Base-by-base conservation (phyloP, 2,113 vertebrate species). In the Ranitomeya variabilis region DNA sequence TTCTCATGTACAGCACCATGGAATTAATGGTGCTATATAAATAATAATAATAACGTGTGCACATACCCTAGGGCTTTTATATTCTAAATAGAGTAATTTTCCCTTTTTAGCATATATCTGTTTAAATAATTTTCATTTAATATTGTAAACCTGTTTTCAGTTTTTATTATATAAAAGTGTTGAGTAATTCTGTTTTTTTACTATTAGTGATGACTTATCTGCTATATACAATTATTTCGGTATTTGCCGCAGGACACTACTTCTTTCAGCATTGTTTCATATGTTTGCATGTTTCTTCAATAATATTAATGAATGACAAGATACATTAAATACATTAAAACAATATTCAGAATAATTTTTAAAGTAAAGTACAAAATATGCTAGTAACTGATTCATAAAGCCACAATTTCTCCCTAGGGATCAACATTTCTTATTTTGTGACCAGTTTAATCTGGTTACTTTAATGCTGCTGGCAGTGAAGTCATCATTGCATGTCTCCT, bases 361-460 rank as follows among this genome's bases (percentile, higher is more conserved):
- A 37, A 45, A 52, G 37, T 10, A 45, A 52, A 51, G 8, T 76
- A 12, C 73, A 52, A 21, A 52, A 21, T 52, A 52, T 51, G 18
- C 37, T 76, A 12, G 2, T 19, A 51, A 52, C 57, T 62, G 80
- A 45, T 55, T 79, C 77, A 79, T 11, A 79, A 54, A 79, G 55
- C 77, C 77, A 79, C 51, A 79, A 79, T 55, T 84, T 69, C 66
- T 54, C 52, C 45, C n/a, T 71, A 55, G 14, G 64, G 51, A 66
- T 54, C 14, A 15, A 76, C 73, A 76, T 51, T 71, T 54, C 69
- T 84, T 51, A 55, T 52, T 57, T 57, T 69, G 45, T 51, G 66
- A 66, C 12, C 52, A 73, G 83, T 74, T 83, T 67, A 67, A 83
- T 83, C 55, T 59, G 67, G 51, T 85, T 74, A 31, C 54, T 74